A percentile compares a stretch with the other conserved stretches of the same genome.
phyloP scores from a whole-genome alignment of 2,797 vertebrate genomes.

The Synaphobranchus kaupii region DNA sequence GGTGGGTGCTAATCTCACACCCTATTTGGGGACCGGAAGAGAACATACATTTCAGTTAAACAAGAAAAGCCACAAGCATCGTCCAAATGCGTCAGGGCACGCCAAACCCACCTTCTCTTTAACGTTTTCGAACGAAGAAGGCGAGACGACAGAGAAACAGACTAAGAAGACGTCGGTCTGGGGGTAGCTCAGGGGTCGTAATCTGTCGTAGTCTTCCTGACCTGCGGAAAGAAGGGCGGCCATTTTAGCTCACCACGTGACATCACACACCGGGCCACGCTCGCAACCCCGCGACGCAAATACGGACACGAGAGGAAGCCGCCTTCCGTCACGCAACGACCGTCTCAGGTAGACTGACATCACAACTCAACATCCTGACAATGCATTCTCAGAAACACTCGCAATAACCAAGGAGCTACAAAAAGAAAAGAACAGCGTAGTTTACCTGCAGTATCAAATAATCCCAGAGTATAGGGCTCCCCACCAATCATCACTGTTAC shows the following conservation, averaged over 20 bases:
- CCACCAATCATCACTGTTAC: conserved; percentile 80
- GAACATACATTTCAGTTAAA: neutral
- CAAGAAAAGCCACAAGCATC: neutral
- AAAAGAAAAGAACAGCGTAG: neutral
- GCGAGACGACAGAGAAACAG: conserved; percentile 81
- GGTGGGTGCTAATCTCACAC: no score
- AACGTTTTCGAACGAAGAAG: conserved; percentile 80
- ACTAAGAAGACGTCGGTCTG: conserved; percentile 81
- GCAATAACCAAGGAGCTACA: neutral
- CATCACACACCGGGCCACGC: neutral
- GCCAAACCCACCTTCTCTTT: conserved; percentile 74
- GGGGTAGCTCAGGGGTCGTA: conserved; percentile 79
- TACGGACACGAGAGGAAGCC: neutral
- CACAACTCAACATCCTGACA: neutral
- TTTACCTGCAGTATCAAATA: conserved; percentile 80
- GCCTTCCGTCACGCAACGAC: neutral
- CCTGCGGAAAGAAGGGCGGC: conserved; percentile 53
- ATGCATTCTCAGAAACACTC: neutral
- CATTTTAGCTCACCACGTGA: neutral
- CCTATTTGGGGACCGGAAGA: neutral
- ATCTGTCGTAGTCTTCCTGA: conserved; percentile 79
- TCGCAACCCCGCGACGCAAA: no score
- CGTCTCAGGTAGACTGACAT: neutral
- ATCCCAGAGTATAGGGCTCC: conserved; percentile 77
- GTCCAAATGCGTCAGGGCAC: neutral